Evolutionary conservation across 2,888 invertebrate genomes (phyloP).

Genomic region (Andrena bicolor): DNA sequence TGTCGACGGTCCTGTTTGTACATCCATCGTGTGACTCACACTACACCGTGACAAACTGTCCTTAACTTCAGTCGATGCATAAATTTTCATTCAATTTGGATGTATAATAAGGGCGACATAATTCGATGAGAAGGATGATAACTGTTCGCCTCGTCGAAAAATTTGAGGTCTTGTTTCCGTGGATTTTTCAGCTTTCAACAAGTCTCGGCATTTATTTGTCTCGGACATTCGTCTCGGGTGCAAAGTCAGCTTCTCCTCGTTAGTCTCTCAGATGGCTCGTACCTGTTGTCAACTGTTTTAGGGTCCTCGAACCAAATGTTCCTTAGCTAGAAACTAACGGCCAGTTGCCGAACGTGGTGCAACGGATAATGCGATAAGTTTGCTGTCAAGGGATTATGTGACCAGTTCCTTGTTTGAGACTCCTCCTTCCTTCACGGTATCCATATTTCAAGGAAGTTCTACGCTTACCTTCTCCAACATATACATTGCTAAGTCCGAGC

Average conservation of each 20-base stretch:
- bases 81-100: conserved; percentile 29
- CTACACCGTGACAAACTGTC: not conserved
- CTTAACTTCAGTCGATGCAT: not conserved
- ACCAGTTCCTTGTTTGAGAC: conserved; percentile 59
- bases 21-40: conserved; percentile 34
- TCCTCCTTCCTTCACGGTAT: conserved; percentile 49
- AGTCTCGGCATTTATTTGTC: conserved; percentile 29
- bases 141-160: not conserved
- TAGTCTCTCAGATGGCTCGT: conserved; percentile 60
- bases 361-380: conserved; percentile 76
- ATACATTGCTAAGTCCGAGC: conserved; percentile 12
- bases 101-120: not conserved
- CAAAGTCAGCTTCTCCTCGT: conserved; percentile 52
- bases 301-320: conserved; percentile 65
- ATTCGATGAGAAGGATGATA: not conserved
- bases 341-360: conserved; percentile 71
- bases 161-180: not conserved
- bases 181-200: not conserved
- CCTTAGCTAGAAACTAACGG: conserved; percentile 66
- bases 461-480: conserved; percentile 18
- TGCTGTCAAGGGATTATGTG: conserved; percentile 71
- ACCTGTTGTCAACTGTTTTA: conserved; percentile 68
- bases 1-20: conserved; percentile 36
- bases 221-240: conserved; percentile 34
- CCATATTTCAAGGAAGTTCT: conserved; percentile 48